Base-by-base conservation (phyloP, 1,140 invertebrate species). In the Danaus plexippus region DNA sequence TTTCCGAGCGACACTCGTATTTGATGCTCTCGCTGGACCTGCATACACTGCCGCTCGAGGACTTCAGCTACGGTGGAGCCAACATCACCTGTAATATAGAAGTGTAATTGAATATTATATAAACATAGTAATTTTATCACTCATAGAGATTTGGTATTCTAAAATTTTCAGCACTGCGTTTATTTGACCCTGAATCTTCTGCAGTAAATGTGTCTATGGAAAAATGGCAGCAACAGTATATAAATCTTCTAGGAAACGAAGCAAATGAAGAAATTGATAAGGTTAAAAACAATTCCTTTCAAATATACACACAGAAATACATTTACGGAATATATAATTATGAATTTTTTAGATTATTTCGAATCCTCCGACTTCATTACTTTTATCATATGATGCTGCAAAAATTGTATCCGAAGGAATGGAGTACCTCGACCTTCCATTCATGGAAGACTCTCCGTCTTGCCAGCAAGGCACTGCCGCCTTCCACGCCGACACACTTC, bases 51-150 rank as follows among this genome's bases (percentile, higher is more conserved):
- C 89, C 94, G 72, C 79, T 96, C 59, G 90, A 91, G 50, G 90
- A 92, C 59, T 96, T 92, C 86, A 92, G 94, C 80, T 94, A 95
- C 84, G 92, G 91, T 11, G 94, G 94, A 9, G 92, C 93, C 4
- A 96, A 96, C 75, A 93, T 97, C 49, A 96, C 95, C 15, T 92
- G 80, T 80, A 22, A 51, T 6, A 32, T 32, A 32, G 2, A 32
- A 2, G 0, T 32, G 22, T 32, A 2, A 32, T 32, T 5, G 22
- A 6, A 32, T 32, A 32, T 8, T 32, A 32, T 32, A 9, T 15
- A 8, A 13, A 12, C 13, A 43, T 42, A n/a, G 1, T 10, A 1
- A 1, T 44, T 9, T 11, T 10, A 46, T 6, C 43, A n/a, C 42
- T 44, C 12, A 51, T 9, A 43, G 9, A 41, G 10, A 41, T 13